Evolutionary conservation across 2,797 vertebrate species (phyloP).

Genomic region (Lemur catta): DNA sequence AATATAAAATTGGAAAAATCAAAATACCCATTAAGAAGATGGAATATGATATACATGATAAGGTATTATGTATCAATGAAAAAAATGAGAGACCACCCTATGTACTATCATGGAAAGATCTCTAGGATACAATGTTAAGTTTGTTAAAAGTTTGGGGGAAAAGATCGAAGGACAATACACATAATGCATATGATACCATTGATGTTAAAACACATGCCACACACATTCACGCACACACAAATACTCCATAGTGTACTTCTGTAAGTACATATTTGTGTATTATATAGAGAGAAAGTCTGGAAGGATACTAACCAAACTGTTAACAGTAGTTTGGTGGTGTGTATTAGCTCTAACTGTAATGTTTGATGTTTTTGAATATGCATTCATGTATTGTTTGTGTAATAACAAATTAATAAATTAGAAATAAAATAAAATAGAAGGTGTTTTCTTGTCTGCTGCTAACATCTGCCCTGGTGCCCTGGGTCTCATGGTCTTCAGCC

Average conservation of each 20-base stretch:
- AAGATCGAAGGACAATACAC: conserved; percentile 2
- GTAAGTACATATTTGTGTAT: conserved; percentile 45
- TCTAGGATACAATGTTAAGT: neutral
- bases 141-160: neutral
- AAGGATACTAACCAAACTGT: conserved; percentile 60
- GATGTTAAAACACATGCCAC: conserved; percentile 29
- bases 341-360: conserved; percentile 70
- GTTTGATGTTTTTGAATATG: conserved; percentile 68
- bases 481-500: neutral
- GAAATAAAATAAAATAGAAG: conserved; percentile 64
- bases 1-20: neutral
- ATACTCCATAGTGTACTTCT: conserved; percentile 49
- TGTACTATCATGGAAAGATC: neutral
- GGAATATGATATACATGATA: neutral
- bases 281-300: conserved; percentile 43
- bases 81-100: neutral
- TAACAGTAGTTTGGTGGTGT: conserved; percentile 55
- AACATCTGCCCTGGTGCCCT: neutral
- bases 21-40: neutral
- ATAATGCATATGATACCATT: neutral
- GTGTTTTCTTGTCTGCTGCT: conserved; percentile 58
- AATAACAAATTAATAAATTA: conserved; percentile 74
- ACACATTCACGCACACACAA: neutral
- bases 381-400: conserved; percentile 72
- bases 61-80: neutral